Conservation (phyloP, 2,113 vertebrate genomes). For the Lanius collurio region DNA sequence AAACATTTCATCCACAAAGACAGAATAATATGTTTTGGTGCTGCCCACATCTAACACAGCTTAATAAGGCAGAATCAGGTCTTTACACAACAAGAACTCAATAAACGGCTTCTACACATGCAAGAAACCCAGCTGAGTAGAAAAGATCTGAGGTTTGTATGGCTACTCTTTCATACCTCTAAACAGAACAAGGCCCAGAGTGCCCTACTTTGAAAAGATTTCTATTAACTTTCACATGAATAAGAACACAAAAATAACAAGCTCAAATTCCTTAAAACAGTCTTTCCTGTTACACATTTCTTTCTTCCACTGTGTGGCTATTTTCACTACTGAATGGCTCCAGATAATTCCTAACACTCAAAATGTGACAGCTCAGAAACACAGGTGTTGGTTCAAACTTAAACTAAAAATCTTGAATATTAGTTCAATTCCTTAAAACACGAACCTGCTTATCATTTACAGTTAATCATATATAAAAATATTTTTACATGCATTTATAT, state of each 20-base stretch:
- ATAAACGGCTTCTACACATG: not conserved
- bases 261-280: not conserved
- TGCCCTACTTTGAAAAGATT: not conserved
- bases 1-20: not conserved
- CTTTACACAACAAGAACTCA: not conserved
- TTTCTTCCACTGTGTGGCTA: not conserved
- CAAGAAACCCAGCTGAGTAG: not conserved
- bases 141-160: not conserved
- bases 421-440: constrained; percentile 6
- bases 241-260: not conserved
- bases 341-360: not conserved
- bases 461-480: not conserved
- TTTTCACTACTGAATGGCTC: not conserved
- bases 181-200: not conserved
- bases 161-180: not conserved
- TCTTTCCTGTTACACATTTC: not conserved
- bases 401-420: not conserved
- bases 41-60: not conserved
- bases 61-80: not conserved
- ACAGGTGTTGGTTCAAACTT: not conserved
- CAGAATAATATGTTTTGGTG: not conserved
- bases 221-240: not conserved
- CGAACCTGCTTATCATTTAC: not conserved
- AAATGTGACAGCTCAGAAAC: not conserved
- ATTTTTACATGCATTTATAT: not conserved